These are phyloP conservation scores for Thalassaphorura encarpata DNA, from an alignment of 1,140 invertebrate species.

Conservation along the genomic window DNA sequence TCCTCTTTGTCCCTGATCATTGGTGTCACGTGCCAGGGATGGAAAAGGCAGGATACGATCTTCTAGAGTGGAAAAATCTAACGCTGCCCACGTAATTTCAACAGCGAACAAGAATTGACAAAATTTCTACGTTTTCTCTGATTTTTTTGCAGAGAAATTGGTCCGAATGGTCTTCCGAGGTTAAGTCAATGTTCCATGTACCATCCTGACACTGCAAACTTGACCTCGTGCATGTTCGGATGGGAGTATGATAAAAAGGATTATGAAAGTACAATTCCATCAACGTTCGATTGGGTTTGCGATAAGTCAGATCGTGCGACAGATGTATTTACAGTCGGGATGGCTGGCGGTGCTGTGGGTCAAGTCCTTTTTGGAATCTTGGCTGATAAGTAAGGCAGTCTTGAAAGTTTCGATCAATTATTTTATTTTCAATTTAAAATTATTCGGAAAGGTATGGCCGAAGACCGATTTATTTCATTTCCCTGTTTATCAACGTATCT, in stretches of 20 bases:
- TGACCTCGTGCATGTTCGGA: conserved; percentile 5
- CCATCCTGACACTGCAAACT: not conserved
- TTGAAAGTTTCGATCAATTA: too few species aligned
- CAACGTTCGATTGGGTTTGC: conserved; percentile 16
- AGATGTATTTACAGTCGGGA: conserved; percentile 8
- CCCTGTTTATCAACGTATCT: conserved; percentile 5
- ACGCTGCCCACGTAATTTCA: conserved; percentile 14
- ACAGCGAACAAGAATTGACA: not conserved
- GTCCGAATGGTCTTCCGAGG: not conserved
- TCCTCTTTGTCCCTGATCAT: conserved; percentile 16
- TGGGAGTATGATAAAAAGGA: conserved; percentile 16
- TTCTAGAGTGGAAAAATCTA: conserved; percentile 13
- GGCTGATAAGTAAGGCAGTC: conserved; percentile 22
- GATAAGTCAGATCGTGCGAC: conserved; percentile 3
- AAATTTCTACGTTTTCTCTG: not conserved
- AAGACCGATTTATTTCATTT: conserved; percentile 17
- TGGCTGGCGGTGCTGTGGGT: conserved; percentile 13
- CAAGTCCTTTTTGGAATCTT: conserved; percentile 17
- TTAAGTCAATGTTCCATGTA: conserved; percentile 18
- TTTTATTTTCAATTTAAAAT: too few species aligned
- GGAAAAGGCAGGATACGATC: not conserved
- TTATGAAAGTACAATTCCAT: conserved; percentile 13
- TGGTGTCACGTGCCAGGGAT: conserved; percentile 9
- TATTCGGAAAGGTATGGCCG: conserved; percentile 7
- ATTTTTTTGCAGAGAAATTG: conserved; percentile 6